Evolutionary conservation across 2,888 invertebrate species (phyloP).

Genomic region (Dasysyrphus albostriatus): DNA sequence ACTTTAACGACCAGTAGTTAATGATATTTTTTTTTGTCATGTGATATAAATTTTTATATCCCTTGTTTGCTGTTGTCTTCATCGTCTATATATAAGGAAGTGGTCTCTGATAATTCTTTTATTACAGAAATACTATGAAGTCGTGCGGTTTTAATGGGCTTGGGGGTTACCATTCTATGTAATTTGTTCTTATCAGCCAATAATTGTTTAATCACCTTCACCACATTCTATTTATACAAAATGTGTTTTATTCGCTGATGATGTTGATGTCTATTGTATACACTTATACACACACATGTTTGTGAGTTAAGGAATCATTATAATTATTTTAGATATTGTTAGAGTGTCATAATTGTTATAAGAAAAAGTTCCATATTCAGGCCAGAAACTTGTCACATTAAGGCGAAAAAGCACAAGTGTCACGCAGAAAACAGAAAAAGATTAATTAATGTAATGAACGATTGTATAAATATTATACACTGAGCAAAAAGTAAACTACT

Average conservation of each 20-base stretch:
- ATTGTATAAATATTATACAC: slow-evolving; percentile 24
- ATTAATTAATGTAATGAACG: slow-evolving; percentile 62
- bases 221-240: not conserved
- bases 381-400: slow-evolving; percentile 59
- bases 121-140: slow-evolving; percentile 18
- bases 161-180: slow-evolving; percentile 37
- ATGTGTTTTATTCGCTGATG: not conserved
- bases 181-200: slow-evolving; percentile 66
- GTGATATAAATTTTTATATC: slow-evolving; percentile 66
- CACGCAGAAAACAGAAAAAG: slow-evolving; percentile 40
- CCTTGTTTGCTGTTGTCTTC: slow-evolving; percentile 14
- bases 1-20: slow-evolving; percentile 64
- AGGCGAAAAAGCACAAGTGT: slow-evolving; percentile 50
- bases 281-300: not conserved
- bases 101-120: slow-evolving; percentile 52
- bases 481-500: not conserved
- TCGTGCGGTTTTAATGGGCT: slow-evolving; percentile 37
- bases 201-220: slow-evolving; percentile 60
- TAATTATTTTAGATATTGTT: slow-evolving; percentile 21
- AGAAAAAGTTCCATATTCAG: slow-evolving; percentile 44
- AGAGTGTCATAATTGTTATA: slow-evolving; percentile 28
- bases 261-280: not conserved
- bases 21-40: slow-evolving; percentile 52
- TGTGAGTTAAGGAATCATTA: not conserved
- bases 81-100: slow-evolving; percentile 14